phyloP scores from a whole-genome alignment of 1,140 invertebrate genomes.

The Hylaeus anthracinus region DNA sequence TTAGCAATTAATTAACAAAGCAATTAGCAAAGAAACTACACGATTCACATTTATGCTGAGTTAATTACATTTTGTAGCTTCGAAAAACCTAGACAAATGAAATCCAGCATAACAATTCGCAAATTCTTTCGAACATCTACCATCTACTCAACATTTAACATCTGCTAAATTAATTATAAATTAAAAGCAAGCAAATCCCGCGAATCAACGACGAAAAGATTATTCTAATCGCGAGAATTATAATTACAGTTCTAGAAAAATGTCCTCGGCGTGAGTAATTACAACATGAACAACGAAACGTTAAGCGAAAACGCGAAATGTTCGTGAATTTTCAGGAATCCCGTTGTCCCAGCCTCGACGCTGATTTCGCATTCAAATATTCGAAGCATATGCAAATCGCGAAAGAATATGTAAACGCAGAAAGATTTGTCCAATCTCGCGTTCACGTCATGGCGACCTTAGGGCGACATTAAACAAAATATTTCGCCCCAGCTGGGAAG shows the following conservation, averaged over 20 bases:
- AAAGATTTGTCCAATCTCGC: not conserved
- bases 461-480: not conserved
- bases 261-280: too few species aligned
- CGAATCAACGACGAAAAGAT: too few species aligned
- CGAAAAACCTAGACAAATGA: too few species aligned
- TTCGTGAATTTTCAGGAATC: constrained; percentile 24
- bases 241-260: too few species aligned
- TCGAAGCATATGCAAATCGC: not conserved
- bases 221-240: too few species aligned
- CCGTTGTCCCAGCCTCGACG: too few species aligned
- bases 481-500: not conserved
- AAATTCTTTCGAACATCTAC: too few species aligned
- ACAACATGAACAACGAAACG: not conserved
- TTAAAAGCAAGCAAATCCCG: too few species aligned
- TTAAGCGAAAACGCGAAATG: not conserved
- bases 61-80: not conserved
- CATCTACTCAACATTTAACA: too few species aligned
- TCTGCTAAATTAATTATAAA: too few species aligned
- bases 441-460: too few species aligned
- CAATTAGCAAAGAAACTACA: not conserved
- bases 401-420: not conserved
- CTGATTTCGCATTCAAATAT: not conserved
- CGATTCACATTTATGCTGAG: not conserved
- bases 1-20: not conserved
- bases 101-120: too few species aligned